Evolutionary conservation across 2,113 vertebrate genomes (phyloP).

Genomic region (Hippolais icterina): DNA sequence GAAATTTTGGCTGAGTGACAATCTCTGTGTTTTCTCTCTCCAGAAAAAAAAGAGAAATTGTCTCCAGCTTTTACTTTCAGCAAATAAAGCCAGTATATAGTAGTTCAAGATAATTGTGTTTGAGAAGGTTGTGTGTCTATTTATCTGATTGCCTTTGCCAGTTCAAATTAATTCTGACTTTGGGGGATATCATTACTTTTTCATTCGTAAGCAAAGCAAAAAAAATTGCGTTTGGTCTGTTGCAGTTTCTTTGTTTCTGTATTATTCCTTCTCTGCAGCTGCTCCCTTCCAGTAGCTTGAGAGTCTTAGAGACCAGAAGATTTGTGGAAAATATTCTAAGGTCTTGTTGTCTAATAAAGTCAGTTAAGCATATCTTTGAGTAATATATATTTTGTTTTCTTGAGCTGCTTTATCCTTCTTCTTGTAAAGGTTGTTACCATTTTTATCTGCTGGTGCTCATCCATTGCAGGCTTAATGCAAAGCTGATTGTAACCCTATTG

Average conservation of each 20-base stretch:
- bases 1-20: neutral
- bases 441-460: slow-evolving; percentile 69
- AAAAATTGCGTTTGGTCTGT: slow-evolving; percentile 5
- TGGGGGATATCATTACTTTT: neutral
- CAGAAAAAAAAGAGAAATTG: neutral
- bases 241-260: slow-evolving; percentile 51
- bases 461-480: slow-evolving; percentile 74
- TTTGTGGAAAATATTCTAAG: slow-evolving; percentile 48
- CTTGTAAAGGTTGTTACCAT: slow-evolving; percentile 67
- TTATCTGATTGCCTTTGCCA: neutral
- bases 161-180: neutral
- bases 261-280: slow-evolving; percentile 57
- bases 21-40: neutral
- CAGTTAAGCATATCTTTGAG: slow-evolving; percentile 23
- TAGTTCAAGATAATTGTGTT: neutral
- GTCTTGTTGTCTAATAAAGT: slow-evolving; percentile 31
- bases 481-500: slow-evolving; percentile 75
- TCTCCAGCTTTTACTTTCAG: slow-evolving; percentile 21
- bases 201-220: slow-evolving; percentile 1
- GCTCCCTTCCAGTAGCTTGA: slow-evolving; percentile 48
- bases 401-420: slow-evolving; percentile 51
- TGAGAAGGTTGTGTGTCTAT: neutral
- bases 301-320: slow-evolving; percentile 31
- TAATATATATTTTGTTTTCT: slow-evolving; percentile 23
- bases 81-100: neutral